Base-by-base conservation (phyloP, 2,888 invertebrate species). In the Andrena fulva region DNA sequence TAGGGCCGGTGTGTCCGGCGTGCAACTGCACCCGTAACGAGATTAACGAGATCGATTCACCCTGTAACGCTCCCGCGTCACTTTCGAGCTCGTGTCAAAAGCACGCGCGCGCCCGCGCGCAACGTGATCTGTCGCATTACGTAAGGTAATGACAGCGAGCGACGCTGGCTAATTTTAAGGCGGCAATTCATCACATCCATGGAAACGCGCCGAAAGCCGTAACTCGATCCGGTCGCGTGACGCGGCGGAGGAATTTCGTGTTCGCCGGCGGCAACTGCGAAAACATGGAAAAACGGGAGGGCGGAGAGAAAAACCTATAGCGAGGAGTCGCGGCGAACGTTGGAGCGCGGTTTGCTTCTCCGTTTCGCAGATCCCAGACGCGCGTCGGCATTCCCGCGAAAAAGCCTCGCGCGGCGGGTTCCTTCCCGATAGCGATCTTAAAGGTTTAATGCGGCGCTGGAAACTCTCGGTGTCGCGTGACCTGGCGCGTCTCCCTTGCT, bases 1-100 rank as follows among this genome's bases (percentile, higher is more conserved):
- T 35, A 2, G n/a, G 8, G 4, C 31, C 33, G 59, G 20, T 54
- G 27, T 35, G 50, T 24, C 48, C 80, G 33, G 48, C 80, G 60
- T 68, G 79, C 67, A 12, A 62, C 67, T 72, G 56, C 7, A 68
- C 72, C 64, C 63, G 56, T 82, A 84, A 82, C 75, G n/a, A 52
- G 78, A 82, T 84, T 82, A 77, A 78, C 63, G 66, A 63, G 52
- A 79, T 73, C 83, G 84, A 84, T 72, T 75, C 66, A 16, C 54
- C 72, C 50, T 63, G 50, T 54, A 67, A 35, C 33, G 33, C 63
- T 6, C 7, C 27, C 73, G 59, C 62, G 33, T 63, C 62, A 69
- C 52, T 72, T 60, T 59, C 48, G 66, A 33, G 20, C 24, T 20
- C 59, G 3, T 35, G 31, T 31, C 16, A 16, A 8, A 4, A 64